These are phyloP conservation scores for Pogona vitticeps DNA, from an alignment of 2,113 vertebrate species.

Conservation along the genomic window DNA sequence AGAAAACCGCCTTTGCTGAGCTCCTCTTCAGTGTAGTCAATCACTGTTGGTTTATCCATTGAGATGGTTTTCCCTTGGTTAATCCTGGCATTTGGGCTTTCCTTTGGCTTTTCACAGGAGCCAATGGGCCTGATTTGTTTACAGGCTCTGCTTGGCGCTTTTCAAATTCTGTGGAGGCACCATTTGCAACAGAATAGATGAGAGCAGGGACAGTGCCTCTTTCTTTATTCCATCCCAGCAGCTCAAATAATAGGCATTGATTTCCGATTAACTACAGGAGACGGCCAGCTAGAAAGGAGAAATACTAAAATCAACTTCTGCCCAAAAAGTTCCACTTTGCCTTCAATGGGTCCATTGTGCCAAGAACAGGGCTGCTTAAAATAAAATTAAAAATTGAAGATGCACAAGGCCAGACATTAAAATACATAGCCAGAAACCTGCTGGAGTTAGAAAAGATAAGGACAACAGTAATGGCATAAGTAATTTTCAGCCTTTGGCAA, in stretches of 20 bases:
- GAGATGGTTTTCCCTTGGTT: slow-evolving; percentile 65
- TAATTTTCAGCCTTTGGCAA: no score
- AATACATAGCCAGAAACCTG: not conserved
- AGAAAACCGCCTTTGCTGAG: slow-evolving; percentile 19
- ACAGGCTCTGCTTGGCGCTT: slow-evolving; percentile 52
- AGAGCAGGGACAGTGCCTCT: slow-evolving; percentile 59
- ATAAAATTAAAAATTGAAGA: not conserved
- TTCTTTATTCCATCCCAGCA: slow-evolving; percentile 45
- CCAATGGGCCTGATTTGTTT: slow-evolving; percentile 69
- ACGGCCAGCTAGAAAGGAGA: slow-evolving; percentile 49
- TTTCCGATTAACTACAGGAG: slow-evolving; percentile 56
- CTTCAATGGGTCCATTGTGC: not conserved
- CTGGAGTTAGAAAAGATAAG: no score
- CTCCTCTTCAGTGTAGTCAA: slow-evolving; percentile 38
- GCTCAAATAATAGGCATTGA: slow-evolving; percentile 52
- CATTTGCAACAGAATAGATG: slow-evolving; percentile 72
- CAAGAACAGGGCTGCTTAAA: not conserved
- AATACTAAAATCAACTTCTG: slow-evolving; percentile 59
- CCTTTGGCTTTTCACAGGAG: slow-evolving; percentile 67
- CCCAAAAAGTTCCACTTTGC: slow-evolving; percentile 23
- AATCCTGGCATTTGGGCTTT: slow-evolving; percentile 69
- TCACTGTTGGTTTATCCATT: slow-evolving; percentile 62
- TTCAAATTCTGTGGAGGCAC: slow-evolving; percentile 63
- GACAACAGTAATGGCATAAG: no score
- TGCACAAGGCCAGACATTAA: not conserved